Evolutionary conservation across 1,140 invertebrate species (phyloP).

Genomic region (Temnothorax longispinosus): DNA sequence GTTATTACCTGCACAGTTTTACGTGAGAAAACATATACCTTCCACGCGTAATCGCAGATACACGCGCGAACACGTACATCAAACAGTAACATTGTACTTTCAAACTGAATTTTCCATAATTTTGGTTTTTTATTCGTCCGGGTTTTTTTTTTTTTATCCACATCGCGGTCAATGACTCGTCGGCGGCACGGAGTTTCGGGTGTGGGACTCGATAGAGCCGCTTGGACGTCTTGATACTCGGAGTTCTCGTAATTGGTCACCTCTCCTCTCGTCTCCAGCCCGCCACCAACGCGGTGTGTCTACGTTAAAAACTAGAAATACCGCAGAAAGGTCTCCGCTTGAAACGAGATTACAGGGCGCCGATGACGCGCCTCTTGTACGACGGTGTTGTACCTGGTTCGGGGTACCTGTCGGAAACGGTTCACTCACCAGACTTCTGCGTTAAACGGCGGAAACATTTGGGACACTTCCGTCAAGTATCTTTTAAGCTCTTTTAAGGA

Average conservation of each 20-base stretch:
- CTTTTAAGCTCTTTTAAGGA: not conserved
- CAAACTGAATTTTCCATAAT: not conserved
- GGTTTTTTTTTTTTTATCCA: not conserved
- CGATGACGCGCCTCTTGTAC: not conserved
- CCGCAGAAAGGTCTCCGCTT: constrained; percentile 59
- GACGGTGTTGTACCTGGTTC: constrained; percentile 4
- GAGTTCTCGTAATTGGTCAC: constrained; percentile 59
- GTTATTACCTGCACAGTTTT: not conserved
- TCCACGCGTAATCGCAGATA: too few species aligned
- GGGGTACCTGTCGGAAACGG: constrained; percentile 55
- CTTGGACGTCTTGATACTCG: constrained; percentile 32
- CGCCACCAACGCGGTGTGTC: not conserved
- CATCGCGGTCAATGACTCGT: constrained; percentile 2
- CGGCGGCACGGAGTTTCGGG: not conserved
- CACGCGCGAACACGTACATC: not conserved
- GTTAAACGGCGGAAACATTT: constrained; percentile 42
- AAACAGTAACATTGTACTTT: not conserved
- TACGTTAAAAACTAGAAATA: constrained; percentile 72
- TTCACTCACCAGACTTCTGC: constrained; percentile 40
- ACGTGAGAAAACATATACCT: too few species aligned
- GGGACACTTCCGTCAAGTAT: constrained; percentile 14
- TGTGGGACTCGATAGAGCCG: not conserved
- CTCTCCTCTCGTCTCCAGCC: not conserved
- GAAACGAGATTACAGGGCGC: constrained; percentile 71
- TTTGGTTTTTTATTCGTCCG: not conserved